phyloP scores from a whole-genome alignment of 1,140 invertebrate genomes.

The Ceratina calcarata region DNA sequence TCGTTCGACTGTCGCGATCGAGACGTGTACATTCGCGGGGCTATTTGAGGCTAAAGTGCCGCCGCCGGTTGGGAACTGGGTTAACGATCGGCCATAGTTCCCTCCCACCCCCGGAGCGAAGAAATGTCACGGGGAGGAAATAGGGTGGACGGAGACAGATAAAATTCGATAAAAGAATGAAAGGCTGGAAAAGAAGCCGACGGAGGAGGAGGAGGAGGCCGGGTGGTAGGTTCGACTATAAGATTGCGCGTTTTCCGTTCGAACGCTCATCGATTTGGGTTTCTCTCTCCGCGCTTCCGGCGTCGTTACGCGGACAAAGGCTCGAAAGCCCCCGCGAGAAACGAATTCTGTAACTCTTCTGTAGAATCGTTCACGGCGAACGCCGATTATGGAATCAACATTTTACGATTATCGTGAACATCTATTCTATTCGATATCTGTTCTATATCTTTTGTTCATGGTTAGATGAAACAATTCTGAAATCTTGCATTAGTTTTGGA shows the following conservation, averaged over 20 bases:
- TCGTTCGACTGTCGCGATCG: constrained; percentile 14
- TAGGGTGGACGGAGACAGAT: constrained; percentile 28
- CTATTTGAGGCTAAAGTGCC: constrained; percentile 37
- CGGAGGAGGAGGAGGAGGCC: neutral
- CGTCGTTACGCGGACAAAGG: constrained; percentile 60
- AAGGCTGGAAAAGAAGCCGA: constrained; percentile 17
- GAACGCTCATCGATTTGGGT: constrained; percentile 53
- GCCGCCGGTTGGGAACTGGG: constrained; percentile 47
- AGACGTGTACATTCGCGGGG: constrained; percentile 15
- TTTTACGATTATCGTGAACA: constrained; percentile 14
- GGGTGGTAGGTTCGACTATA: constrained; percentile 43
- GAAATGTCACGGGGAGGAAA: constrained; percentile 36
- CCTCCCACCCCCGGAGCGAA: neutral
- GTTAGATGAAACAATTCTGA: constrained; percentile 17
- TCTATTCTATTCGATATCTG: too few species aligned
- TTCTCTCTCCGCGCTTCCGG: constrained; percentile 34
- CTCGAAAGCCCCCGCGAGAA: constrained; percentile 43
- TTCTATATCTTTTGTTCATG: too few species aligned
- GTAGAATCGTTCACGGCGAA: constrained; percentile 24
- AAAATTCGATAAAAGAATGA: constrained; percentile 48
- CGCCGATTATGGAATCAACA: constrained; percentile 26
- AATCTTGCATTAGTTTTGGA: too few species aligned
- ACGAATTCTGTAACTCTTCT: constrained; percentile 53
- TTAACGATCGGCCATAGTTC: constrained; percentile 53
- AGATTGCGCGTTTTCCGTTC: constrained; percentile 53